Base-by-base conservation (phyloP, 2,113 vertebrate genomes). In the Syrmaticus mikado region DNA sequence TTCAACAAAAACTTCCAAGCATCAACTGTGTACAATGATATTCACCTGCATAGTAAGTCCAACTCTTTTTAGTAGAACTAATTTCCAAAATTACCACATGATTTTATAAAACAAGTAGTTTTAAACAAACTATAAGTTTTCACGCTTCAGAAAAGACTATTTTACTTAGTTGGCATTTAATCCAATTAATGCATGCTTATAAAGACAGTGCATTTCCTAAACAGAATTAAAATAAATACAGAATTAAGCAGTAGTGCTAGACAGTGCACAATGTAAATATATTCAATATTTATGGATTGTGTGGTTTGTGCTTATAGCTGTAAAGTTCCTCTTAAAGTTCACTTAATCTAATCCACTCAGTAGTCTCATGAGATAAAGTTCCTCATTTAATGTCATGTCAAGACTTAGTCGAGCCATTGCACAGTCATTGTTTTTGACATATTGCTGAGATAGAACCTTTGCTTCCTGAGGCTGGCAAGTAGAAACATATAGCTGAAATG, bases 361-460 rank as follows among this genome's bases (percentile, higher is more conserved):
- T 74, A 76, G 50, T 88, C 95, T 87, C 91, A 82, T 61, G 91
- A 91, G 92, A 91, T 72, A 81, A 91, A 74, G 70, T 82, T 91
- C 72, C 85, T 95, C 72, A 80, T 89, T 95, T 93, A 82, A 60
- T 94, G 85, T 74, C 66, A 43, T 40, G 91, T 82, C 87, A 90
- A 93, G 75, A 45, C 60, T 95, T 91, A 95, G 73, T 80, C 87
- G 84, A 91, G 68, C 65, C 45, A 87, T 92, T 94, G 60, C 28
- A 3, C 73, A 82, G 61, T 84, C 89, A 95, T 76, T 91, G 16
- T 20, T 83, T 93, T 87, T 86, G 90, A 90, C 90, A 66, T 80
- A 77, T 66, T 92, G 88, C 96, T 92, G 92, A 96, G 90, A 82
- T 11, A 82, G 86, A 89, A 73, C 21, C 53, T 90, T 87, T 94